Percentiles rank a stretch among this genome's conserved stretches.
Evolutionary conservation across 1,140 invertebrate genomes (phyloP).

Genomic region (Spodoptera frugiperda): DNA sequence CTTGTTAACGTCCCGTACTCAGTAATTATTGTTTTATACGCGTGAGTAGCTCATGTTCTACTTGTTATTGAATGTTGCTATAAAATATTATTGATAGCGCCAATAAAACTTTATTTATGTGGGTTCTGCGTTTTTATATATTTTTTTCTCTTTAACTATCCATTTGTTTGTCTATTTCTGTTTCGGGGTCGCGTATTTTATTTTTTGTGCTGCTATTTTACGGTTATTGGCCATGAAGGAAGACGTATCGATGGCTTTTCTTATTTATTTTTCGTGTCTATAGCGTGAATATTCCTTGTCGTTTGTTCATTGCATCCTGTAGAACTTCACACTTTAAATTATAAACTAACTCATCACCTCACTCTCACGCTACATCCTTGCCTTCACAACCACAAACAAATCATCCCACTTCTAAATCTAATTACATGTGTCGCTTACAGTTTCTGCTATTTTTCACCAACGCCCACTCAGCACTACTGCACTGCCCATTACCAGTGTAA

Average conservation of each 20-base stretch:
- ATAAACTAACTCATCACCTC: not conserved
- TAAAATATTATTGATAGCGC: slow-evolving; percentile 81
- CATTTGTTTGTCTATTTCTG: slow-evolving; percentile 42
- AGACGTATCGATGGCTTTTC: not conserved
- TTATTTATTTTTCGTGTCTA: not conserved
- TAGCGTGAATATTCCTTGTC: not conserved
- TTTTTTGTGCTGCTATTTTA: slow-evolving; percentile 57
- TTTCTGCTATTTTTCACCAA: slow-evolving; percentile 55
- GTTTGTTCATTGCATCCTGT: too few relatives aligned
- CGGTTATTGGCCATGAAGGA: slow-evolving; percentile 6
- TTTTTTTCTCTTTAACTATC: slow-evolving; percentile 70
- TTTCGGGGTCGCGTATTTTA: slow-evolving; percentile 56
- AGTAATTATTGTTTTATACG: slow-evolving; percentile 83
- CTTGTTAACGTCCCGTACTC: slow-evolving; percentile 72
- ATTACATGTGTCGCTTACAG: slow-evolving; percentile 47
- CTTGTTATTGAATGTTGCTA: slow-evolving; percentile 81
- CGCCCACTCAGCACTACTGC: slow-evolving; percentile 53
- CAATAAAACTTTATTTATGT: slow-evolving; percentile 82
- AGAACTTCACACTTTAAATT: not conserved
- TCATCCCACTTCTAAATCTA: slow-evolving; percentile 9
- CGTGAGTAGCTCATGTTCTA: slow-evolving; percentile 69
- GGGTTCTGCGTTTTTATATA: slow-evolving; percentile 57
- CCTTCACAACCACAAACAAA: not conserved
- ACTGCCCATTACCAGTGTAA: slow-evolving; percentile 71
- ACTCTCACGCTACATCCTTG: too few relatives aligned